Evolutionary conservation across 92 coral and sea anemone genomes (phyloP).

Genomic region (Paramuricea clavata): DNA sequence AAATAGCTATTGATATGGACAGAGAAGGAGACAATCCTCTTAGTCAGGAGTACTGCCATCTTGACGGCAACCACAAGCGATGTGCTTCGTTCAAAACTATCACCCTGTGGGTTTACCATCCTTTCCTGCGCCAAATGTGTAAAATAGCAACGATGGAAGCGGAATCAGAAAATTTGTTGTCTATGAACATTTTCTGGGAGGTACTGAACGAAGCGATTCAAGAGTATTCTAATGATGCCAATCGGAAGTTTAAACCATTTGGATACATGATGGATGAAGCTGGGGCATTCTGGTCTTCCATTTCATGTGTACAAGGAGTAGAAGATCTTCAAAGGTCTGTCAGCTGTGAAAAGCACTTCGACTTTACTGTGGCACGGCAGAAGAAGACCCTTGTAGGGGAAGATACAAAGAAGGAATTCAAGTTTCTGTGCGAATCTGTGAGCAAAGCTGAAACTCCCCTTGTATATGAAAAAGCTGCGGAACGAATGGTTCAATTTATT

Average conservation of each 20-base stretch:
- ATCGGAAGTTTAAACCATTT: constrained; percentile 48
- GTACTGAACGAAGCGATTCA: constrained; percentile 55
- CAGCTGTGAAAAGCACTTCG: constrained; percentile 61
- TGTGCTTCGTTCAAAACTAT: constrained; percentile 73
- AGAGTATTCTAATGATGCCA: constrained; percentile 40
- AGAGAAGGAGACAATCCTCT: constrained; percentile 60
- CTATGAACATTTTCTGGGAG: constrained; percentile 68
- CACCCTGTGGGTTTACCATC: constrained; percentile 67
- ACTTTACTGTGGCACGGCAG: constrained; percentile 31
- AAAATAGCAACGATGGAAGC: constrained; percentile 72
- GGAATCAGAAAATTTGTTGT: constrained; percentile 51
- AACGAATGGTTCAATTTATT: constrained; percentile 50
- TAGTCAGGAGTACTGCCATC: constrained; percentile 65
- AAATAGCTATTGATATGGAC: constrained; percentile 74
- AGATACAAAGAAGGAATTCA: constrained; percentile 23
- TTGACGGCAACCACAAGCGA: constrained; percentile 72
- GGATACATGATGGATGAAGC: constrained; percentile 72
- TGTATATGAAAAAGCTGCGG: constrained; percentile 57
- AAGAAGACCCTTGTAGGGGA: constrained; percentile 28
- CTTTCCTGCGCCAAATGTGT: constrained; percentile 59
- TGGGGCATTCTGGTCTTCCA: constrained; percentile 67
- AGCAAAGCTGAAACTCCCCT: constrained; percentile 57
- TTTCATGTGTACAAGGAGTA: constrained; percentile 53
- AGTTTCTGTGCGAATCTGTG: constrained; percentile 52
- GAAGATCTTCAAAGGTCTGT: constrained; percentile 59